Base-by-base conservation (phyloP, 2,888 invertebrate genomes). In the Teleiodes luculella region DNA sequence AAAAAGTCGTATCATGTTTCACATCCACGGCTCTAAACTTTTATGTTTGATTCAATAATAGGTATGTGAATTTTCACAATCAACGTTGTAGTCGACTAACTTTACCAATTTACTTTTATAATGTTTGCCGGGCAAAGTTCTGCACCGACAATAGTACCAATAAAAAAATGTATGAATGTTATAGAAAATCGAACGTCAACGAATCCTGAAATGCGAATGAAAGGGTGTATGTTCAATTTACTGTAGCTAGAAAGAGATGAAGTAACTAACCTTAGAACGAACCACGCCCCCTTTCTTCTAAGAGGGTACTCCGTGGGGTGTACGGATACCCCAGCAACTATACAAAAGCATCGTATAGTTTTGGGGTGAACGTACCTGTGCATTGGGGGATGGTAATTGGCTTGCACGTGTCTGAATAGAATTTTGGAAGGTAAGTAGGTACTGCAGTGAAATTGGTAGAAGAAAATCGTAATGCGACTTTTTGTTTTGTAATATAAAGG, bases 241-340 rank as follows among this genome's bases (percentile, higher is more conserved):
- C 54, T 24, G 48, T 46, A 18, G 75, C 62, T 39, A 60, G 74
- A 81, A 67, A 59, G 75, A 68, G 80, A 81, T 67, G 70, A 64
- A 66, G 65, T 64, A 68, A 62, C 73, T 76, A 68, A 76, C 74
- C 77, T 67, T 68, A 67, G 67, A 68, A 53, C 14, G 46, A 46
- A 59, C 74, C 80, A 78, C 82, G 81, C 82, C 82, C 72, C 68
- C 74, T 81, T 81, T 82, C 82, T 64, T 73, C 70, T 70, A 69
- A 67, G 73, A 72, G 73, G 71, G 74, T 68, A 67, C n/a, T n/a
- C n/a, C n/a, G n/a, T n/a, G 68, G 74, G 76, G 77, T 78, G 74
- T 76, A 70, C 62, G 70, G 68, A 53, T 56, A 55, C 49, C 39
- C 48, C 18, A 43, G 35, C 35, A 48, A 47, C 37, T 55, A 55